Base-by-base conservation (phyloP, 2,797 vertebrate genomes). In the Hoplostethus mediterraneus region DNA sequence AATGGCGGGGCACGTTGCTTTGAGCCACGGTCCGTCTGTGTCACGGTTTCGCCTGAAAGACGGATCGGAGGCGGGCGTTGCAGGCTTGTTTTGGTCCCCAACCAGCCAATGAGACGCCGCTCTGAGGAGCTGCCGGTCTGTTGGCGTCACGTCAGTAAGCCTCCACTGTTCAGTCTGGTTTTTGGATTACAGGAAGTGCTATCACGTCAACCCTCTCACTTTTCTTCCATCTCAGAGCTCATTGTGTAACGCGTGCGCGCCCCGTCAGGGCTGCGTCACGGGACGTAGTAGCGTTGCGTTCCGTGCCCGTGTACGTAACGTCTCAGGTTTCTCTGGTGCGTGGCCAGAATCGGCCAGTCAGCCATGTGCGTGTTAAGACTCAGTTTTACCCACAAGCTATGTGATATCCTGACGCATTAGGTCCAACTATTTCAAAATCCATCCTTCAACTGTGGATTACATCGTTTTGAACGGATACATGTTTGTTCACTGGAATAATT, bases 61-160 rank as follows among this genome's bases (percentile, higher is more conserved):
- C 52, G 14, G 30, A 6, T 4, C 12, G 58, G 51, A 49, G 87
- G 89, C 75, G 85, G 85, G 83, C 63, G 61, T 54, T 60, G 0
- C 0, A 2, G 17, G 7, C 3, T 87, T 92, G 83, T 89, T 91
- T 89, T 90, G 81, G 71, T 85, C 72, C 53, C 6, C 16, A 1
- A 2, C 0, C 0, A 55, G 60, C 91, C 90, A 91, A 89, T 87
- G 7, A 21, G 16, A 67, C 0, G 14, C 38, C 0, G 28, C 2
- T 1, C 9, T 60, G 90, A 89, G 82, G 0, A 38, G 62, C 33
- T 44, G 51, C 63, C 51, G 11, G 3, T 38, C 33, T 40, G 17
- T 40, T 64, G 48, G 21, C 14, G 17, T 7, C 31, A 16, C 12
- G 25, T n/a, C 30, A 51, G 53, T 40, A 52, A 54, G 51, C 60